phyloP scores from a whole-genome alignment of 2,113 vertebrate genomes.

The Corynorhinus townsendii region DNA sequence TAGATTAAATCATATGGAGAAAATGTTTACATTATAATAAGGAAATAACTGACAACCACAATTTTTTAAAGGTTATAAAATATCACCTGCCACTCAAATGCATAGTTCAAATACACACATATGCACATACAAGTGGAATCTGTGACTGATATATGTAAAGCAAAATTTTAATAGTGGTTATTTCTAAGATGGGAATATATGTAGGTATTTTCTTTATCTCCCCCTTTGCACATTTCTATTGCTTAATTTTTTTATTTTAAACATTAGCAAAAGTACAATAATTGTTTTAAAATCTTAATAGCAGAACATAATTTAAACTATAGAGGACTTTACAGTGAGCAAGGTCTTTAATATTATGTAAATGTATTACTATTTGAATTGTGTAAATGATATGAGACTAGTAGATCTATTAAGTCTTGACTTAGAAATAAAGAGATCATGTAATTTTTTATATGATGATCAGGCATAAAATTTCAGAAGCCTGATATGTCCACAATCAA shows the following conservation, averaged over 20 bases:
- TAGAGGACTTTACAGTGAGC: not conserved
- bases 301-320: not conserved
- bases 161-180: not conserved
- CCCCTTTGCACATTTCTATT: not conserved
- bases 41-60: not conserved
- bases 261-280: not conserved
- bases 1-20: not conserved
- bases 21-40: not conserved
- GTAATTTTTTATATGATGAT: not conserved
- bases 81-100: not conserved
- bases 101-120: not conserved
- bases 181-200: not conserved
- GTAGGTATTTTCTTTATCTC: not conserved
- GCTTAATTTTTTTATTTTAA: not conserved
- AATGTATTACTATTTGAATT: not conserved
- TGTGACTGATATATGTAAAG: not conserved
- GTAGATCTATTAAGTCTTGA: not conserved
- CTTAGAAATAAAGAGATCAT: not conserved
- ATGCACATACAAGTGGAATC: not conserved
- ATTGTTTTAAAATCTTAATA: not conserved
- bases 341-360: not conserved
- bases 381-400: not conserved
- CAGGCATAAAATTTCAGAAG: not conserved
- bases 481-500: not conserved
- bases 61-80: not conserved